These are phyloP conservation scores for Polydrusus cervinus DNA, from an alignment of 2,888 invertebrate genomes.

Conservation along the genomic window DNA sequence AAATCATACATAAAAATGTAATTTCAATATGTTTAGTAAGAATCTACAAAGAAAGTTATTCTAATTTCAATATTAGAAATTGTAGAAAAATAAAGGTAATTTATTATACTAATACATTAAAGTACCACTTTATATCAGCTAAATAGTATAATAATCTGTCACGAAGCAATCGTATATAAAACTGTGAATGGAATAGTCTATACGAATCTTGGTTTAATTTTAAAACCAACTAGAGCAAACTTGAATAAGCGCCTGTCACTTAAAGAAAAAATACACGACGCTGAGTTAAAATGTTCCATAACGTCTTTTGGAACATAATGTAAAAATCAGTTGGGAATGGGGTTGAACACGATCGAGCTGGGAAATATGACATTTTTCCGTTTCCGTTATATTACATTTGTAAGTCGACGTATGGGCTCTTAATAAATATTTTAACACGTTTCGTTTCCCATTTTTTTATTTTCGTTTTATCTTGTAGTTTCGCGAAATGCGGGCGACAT, in stretches of 20 bases:
- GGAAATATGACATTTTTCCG: constrained; percentile 51
- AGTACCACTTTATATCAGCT: too few relatives aligned
- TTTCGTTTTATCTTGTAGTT: constrained; percentile 40
- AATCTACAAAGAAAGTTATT: too few relatives aligned
- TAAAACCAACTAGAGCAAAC: too few relatives aligned
- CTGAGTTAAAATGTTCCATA: constrained; percentile 14
- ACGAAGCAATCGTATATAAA: too few relatives aligned
- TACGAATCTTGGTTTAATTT: too few relatives aligned
- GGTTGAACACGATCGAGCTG: constrained; percentile 44
- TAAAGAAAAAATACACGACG: constrained; percentile 7
- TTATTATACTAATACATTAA: too few relatives aligned
- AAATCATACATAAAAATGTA: too few relatives aligned
- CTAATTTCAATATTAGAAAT: too few relatives aligned
- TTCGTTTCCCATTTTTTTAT: constrained; percentile 46
- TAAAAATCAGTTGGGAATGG: constrained; percentile 44
- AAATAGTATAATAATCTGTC: too few relatives aligned
- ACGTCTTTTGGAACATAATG: constrained; percentile 26
- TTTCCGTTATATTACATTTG: constrained; percentile 47
- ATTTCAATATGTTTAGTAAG: too few relatives aligned
- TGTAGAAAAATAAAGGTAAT: too few relatives aligned
- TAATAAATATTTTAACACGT: constrained; percentile 55
- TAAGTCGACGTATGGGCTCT: constrained; percentile 51
- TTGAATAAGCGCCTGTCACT: not conserved
- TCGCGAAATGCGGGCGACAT: constrained; percentile 48
- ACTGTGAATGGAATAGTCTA: too few relatives aligned